phyloP scores from a whole-genome alignment of 2,113 vertebrate genomes.

The Hylia prasina region DNA sequence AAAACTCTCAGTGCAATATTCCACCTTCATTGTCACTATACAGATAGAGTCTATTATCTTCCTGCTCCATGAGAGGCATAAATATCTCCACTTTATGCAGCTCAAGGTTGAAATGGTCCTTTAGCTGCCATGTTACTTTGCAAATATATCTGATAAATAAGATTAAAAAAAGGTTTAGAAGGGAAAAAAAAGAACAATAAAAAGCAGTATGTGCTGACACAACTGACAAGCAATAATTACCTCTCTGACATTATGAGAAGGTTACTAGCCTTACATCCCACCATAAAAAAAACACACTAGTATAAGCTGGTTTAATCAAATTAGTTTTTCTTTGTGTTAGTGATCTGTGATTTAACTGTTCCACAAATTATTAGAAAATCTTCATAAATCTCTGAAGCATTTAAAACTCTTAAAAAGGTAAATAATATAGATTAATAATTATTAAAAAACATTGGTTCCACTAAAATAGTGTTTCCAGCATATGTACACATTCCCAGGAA shows the following conservation, averaged over 20 bases:
- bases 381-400: neutral
- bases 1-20: neutral
- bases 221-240: neutral
- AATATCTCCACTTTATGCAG: slow-evolving; percentile 19
- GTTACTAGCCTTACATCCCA: neutral
- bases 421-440: neutral
- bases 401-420: neutral
- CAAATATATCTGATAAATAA: slow-evolving; percentile 15
- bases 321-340: neutral
- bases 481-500: neutral
- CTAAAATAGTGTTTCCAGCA: neutral
- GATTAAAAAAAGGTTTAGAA: neutral
- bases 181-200: neutral
- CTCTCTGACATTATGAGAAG: neutral
- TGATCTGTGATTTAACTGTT: neutral
- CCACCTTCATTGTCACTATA: neutral
- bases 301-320: neutral
- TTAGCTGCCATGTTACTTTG: slow-evolving; percentile 21
- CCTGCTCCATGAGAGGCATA: neutral
- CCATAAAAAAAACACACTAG: neutral
- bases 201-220: neutral
- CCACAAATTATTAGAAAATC: neutral
- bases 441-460: neutral
- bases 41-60: slow-evolving; percentile 28
- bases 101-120: slow-evolving; percentile 35